phyloP scores from a whole-genome alignment of 2,888 invertebrate species.

The Mimachlamys varia region DNA sequence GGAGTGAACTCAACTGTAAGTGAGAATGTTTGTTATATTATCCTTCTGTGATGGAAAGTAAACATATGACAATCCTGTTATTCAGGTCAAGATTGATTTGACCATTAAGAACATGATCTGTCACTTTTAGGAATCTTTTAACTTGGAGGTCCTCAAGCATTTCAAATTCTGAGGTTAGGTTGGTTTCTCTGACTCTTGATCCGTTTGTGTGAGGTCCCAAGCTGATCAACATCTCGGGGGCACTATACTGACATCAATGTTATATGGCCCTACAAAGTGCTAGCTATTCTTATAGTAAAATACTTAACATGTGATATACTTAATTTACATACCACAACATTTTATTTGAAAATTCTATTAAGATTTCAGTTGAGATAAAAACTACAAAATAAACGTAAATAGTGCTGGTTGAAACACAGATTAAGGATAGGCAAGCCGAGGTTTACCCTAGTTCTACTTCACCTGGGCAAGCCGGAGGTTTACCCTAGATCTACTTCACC shows the following conservation, averaged over 20 bases:
- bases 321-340: constrained; percentile 1
- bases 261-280: background rate
- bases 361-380: constrained; percentile 1
- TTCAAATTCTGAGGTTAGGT: no score
- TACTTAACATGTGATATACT: background rate
- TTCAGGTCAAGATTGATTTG: no score
- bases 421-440: background rate
- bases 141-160: no score
- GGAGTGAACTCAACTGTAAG: no score
- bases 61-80: background rate
- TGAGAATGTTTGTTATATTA: no score
- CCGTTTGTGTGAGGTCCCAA: background rate
- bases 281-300: background rate
- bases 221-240: background rate
- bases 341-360: constrained; percentile 25
- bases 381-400: background rate
- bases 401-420: background rate
- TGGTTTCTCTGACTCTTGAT: no score
- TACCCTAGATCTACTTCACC: no score
- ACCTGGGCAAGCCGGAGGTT: no score
- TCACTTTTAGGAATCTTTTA: no score
- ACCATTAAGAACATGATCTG: no score
- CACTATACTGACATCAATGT: background rate
- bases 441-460: background rate
- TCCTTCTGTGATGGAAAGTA: background rate